Base-by-base conservation (phyloP, 2,113 vertebrate genomes). In the Andinoacara biseriatus region DNA sequence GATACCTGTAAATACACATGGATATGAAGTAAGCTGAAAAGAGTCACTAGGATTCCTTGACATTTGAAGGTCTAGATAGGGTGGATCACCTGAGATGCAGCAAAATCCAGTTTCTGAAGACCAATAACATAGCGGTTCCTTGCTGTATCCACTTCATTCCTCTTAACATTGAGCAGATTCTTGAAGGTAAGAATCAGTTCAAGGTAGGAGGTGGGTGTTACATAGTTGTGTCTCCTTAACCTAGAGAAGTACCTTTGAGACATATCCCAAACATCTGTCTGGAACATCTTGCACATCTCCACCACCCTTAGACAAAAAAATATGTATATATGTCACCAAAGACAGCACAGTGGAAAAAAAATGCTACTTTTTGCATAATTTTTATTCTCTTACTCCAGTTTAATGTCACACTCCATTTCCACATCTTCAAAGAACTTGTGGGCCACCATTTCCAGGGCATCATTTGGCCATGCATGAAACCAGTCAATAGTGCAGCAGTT, bases 401-500 rank as follows among this genome's bases (percentile, higher is more conserved):
- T 96, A 78, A 97, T 62, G 74, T 91, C 87, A 80, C 94, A 94
- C 10, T 97, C 92, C 7, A 99, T 95, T 33, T 97, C 96, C 78
- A 99, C 95, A 63, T 98, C 97, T 87, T 97, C 96, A 22, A 99
- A 93, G 86, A 98, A 99, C 82, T 97, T 98, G 90, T 97, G 94
- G 75, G 98, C 98, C 78, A 99, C 98, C 96, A 98, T 95, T 91
- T 99, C 97, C 78, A 99, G 94, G 77, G 97, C 98, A 84, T 99
- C 98, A 1, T 93, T 95, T 56, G 98, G 98, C 98, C 98, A 99
- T 18, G 95, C 93, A 69, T 97, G 97, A 94, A 99, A 99, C 97
- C 98, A 99, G 77, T 99, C 97, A 75, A 99, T 98, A 22, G 97
- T 99, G 86, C 97, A 99, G 92, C 98, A 98, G 90, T 98, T 99